These are phyloP conservation scores for Thaleichthys pacificus DNA, from an alignment of 2,797 vertebrate genomes.

Conservation along the genomic window DNA sequence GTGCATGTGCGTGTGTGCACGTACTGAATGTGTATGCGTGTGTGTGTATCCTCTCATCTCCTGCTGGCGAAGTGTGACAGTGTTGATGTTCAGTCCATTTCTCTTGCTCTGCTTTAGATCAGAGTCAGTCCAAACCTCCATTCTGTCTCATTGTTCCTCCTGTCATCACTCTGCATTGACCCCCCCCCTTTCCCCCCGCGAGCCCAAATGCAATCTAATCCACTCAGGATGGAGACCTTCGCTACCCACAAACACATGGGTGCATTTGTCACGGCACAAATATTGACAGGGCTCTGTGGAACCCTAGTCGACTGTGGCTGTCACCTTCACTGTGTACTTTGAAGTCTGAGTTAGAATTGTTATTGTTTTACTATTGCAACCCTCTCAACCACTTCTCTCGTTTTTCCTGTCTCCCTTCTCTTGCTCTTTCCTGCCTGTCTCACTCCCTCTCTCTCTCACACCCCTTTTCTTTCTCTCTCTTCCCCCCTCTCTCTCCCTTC, in stretches of 20 bases:
- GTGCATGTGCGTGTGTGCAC: not conserved
- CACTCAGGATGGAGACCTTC: slow-evolving; percentile 15
- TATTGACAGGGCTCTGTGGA: slow-evolving; percentile 1
- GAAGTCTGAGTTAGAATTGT: too few species aligned
- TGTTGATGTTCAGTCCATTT: too few species aligned
- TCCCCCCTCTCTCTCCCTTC: too few species aligned
- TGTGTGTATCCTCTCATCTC: too few species aligned
- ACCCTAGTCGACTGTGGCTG: slow-evolving; percentile 3
- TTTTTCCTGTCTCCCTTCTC: not conserved
- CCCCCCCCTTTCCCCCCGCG: not conserved
- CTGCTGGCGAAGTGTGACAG: too few species aligned
- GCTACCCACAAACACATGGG: slow-evolving; percentile 17
- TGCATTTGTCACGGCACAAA: not conserved
- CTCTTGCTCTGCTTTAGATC: not conserved
- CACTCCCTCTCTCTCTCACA: slow-evolving; percentile 17
- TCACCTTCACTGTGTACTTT: too few species aligned
- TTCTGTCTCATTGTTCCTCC: not conserved
- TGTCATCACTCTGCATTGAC: slow-evolving; percentile 16
- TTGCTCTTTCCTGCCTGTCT: not conserved
- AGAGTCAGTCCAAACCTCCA: not conserved
- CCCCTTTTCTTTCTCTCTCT: too few species aligned
- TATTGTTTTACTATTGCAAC: too few species aligned
- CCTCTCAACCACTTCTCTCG: slow-evolving; percentile 8
- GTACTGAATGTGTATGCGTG: not conserved
- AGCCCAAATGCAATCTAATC: slow-evolving; percentile 28